These are phyloP conservation scores for Stylophora pistillata DNA, from an alignment of 64 coral and sea anemone species.

Conservation along the genomic window DNA sequence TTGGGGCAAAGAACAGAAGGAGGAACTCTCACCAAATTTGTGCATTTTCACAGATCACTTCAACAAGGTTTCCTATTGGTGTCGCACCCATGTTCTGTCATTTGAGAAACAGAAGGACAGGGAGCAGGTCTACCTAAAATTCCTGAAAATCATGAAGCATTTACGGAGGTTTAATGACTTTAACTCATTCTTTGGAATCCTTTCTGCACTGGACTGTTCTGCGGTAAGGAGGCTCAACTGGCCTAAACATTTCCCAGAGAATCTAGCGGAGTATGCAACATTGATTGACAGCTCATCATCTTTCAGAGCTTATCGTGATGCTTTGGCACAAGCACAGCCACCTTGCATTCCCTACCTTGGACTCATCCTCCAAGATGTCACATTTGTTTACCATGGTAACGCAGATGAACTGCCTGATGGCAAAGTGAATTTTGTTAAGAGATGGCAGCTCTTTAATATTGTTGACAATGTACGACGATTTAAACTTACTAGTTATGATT, in stretches of 20 bases:
- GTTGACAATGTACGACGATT: constrained; percentile 90
- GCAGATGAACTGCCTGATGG: constrained; percentile 95
- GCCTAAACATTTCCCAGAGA: constrained; percentile 76
- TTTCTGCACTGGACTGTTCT: constrained; percentile 97
- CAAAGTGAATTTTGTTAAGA: constrained; percentile 98
- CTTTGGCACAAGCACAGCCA: constrained; percentile 66
- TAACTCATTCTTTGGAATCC: constrained; percentile 92
- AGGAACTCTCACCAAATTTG: constrained; percentile 87
- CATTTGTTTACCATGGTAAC: constrained; percentile 96
- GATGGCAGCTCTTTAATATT: constrained; percentile 98
- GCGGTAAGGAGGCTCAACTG: constrained; percentile 94
- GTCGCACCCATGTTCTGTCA: constrained; percentile 85
- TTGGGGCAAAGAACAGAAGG: constrained; percentile 98
- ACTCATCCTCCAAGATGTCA: constrained; percentile 97
- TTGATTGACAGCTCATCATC: constrained; percentile 96
- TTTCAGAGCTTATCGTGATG: constrained; percentile 89
- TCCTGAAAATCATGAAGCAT: constrained; percentile 99
- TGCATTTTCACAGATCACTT: constrained; percentile 95
- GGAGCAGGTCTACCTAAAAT: constrained; percentile 88
- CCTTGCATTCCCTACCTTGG: constrained; percentile 98
- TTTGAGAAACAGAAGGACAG: constrained; percentile 97
- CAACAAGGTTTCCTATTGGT: constrained; percentile 99
- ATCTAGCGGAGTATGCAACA: constrained; percentile 81
- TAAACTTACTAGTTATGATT: constrained; percentile 84
- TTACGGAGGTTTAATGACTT: constrained; percentile 97